Evolutionary conservation across 2,888 invertebrate genomes (phyloP), one percentile per base, ranked within the genome.

Genomic region (Tanytarsus gracilentus): DNA sequence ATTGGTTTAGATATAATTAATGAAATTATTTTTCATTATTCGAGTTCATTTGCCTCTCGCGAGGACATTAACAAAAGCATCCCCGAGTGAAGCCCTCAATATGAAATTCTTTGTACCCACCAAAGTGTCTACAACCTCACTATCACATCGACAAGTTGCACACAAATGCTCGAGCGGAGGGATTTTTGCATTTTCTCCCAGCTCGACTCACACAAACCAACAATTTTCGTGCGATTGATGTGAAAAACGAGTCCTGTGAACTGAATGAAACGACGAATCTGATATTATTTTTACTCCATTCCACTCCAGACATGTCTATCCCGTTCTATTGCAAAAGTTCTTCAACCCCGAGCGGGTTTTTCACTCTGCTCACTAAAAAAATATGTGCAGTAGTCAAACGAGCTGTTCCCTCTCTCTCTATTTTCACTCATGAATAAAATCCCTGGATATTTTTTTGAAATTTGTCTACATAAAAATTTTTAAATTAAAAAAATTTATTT

Each of bases 251-350:
- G 40, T 18, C 14, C 49, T 25, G 49, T 25, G n/a, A n/a, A 49
- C 25, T 48, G 58, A 58, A 48, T 48, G 58, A 58, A 58, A 58
- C 48, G 48, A 29, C 40, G 16, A 58, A 58, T 58, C 58, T 56
- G 26, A 49, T 49, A 49, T 14, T 26, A 25, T 26, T 49, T 26
- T 27, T n/a, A n/a, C n/a, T 26, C 49, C 25, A 25, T 26, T 14
- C n/a, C 26, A 49, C 26, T 30, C 58, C 58, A 58, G 58, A 58
- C 58, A 58, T 58, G 40, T 58, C 58, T 58, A 58, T 58, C 58
- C 58, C 58, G 58, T 58, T 56, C 48, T 48, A 18, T 8, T 16
- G 27, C 21, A 16, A 58, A 58, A 44, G 44, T 58, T 44, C 58
- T 58, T 58, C 58, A 58, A 58, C 58, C 58, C 58, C 58, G 58